phyloP scores from a whole-genome alignment of 2,113 vertebrate genomes.

The Stercorarius parasiticus region DNA sequence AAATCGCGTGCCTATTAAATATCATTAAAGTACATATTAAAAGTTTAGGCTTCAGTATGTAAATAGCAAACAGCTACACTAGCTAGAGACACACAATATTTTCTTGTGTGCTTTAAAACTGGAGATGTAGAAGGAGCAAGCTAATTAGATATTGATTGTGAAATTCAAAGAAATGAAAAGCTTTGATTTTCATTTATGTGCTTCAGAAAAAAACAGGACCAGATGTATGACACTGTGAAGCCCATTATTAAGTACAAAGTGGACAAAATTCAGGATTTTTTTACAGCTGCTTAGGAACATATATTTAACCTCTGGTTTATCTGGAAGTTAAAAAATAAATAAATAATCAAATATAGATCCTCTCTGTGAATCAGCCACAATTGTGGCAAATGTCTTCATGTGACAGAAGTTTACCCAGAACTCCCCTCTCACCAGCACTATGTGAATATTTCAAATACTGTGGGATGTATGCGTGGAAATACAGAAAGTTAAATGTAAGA shows the following conservation, averaged over 20 bases:
- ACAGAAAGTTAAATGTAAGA: not conserved
- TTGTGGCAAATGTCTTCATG: not conserved
- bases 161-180: constrained; percentile 48
- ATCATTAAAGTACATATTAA: constrained; percentile 47
- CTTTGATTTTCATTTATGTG: constrained; percentile 37
- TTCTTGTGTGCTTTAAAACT: not conserved
- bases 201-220: not conserved
- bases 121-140: not conserved
- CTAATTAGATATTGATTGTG: constrained; percentile 48
- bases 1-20: constrained; percentile 14
- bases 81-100: not conserved
- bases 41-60: constrained; percentile 48
- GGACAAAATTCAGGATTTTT: not conserved
- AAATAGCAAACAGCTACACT: constrained; percentile 48
- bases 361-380: not conserved
- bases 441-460: not conserved
- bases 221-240: not conserved
- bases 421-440: not conserved
- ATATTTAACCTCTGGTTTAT: not conserved
- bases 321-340: not conserved
- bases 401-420: not conserved
- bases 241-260: not conserved
- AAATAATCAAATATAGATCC: not conserved
- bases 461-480: not conserved
- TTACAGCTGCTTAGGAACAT: not conserved